These are phyloP conservation scores for Antigone vipio DNA, from an alignment of 2,113 vertebrate species.

Conservation along the genomic window DNA sequence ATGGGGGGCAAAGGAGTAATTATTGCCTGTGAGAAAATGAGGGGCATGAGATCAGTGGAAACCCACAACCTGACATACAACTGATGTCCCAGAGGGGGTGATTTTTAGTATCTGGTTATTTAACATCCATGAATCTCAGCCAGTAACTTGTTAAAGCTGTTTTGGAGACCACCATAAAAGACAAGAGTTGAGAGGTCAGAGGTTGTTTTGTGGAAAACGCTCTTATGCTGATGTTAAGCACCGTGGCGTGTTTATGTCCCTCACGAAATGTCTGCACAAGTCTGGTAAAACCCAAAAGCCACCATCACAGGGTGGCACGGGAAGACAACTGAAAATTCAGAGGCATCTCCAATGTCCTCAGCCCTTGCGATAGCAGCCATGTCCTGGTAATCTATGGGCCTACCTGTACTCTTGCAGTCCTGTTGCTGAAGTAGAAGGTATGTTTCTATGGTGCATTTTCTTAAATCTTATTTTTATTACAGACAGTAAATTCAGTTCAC, in stretches of 20 bases:
- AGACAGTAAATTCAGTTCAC: not conserved
- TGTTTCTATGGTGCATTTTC: not conserved
- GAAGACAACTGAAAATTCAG: not conserved
- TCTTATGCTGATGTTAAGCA: not conserved
- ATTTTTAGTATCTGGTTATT: not conserved
- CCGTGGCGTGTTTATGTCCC: not conserved
- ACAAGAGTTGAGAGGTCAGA: not conserved
- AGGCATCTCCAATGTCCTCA: not conserved
- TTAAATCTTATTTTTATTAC: not conserved
- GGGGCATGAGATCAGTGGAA: not conserved
- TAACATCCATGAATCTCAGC: not conserved
- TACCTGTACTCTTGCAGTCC: not conserved
- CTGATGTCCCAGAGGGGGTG: not conserved
- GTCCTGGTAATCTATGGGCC: not conserved
- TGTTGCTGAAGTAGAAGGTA: not conserved
- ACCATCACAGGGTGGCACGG: rapidly evolving
- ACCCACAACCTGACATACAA: not conserved
- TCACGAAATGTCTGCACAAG: not conserved
- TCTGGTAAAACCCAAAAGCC: not conserved
- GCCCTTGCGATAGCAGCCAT: not conserved
- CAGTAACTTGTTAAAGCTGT: not conserved
- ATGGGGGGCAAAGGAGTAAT: not conserved
- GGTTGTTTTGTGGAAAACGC: not conserved
- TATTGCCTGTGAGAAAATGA: not conserved
- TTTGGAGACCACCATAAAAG: not conserved